Evolutionary conservation across 2,113 vertebrate species (phyloP).

Genomic region (Leucosticte australis): DNA sequence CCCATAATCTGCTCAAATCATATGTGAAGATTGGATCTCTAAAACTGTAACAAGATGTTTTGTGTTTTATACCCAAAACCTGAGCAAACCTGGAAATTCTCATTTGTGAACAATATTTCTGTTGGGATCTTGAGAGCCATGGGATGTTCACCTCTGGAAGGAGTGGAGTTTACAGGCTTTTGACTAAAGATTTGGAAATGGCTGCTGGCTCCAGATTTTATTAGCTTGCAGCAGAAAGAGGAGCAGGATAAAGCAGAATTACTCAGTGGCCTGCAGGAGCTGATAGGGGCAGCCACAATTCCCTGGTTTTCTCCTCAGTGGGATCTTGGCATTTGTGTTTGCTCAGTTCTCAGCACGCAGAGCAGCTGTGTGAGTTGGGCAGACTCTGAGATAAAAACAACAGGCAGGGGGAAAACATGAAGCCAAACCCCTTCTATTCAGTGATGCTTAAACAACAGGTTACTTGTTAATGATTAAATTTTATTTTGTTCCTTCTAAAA

Average conservation of each 20-base stretch:
- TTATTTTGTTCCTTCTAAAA: not conserved
- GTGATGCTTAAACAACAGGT: not conserved
- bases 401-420: not conserved
- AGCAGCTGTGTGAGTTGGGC: not conserved
- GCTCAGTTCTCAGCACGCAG: not conserved
- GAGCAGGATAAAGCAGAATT: not conserved
- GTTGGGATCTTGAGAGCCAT: not conserved
- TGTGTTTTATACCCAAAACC: not conserved
- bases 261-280: not conserved
- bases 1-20: not conserved
- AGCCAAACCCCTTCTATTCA: not conserved
- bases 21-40: not conserved
- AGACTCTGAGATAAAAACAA: not conserved
- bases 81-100: not conserved
- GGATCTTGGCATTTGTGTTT: not conserved
- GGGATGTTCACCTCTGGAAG: not conserved
- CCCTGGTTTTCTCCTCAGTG: not conserved
- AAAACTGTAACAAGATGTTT: not conserved
- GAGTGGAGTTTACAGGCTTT: not conserved
- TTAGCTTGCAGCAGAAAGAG: not conserved
- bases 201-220: not conserved
- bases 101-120: not conserved
- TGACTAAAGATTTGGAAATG: not conserved
- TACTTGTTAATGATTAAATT: not conserved
- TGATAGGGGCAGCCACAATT: not conserved